Evolutionary conservation across 1,140 invertebrate species (phyloP).

Genomic region (Monomorium pharaonis): DNA sequence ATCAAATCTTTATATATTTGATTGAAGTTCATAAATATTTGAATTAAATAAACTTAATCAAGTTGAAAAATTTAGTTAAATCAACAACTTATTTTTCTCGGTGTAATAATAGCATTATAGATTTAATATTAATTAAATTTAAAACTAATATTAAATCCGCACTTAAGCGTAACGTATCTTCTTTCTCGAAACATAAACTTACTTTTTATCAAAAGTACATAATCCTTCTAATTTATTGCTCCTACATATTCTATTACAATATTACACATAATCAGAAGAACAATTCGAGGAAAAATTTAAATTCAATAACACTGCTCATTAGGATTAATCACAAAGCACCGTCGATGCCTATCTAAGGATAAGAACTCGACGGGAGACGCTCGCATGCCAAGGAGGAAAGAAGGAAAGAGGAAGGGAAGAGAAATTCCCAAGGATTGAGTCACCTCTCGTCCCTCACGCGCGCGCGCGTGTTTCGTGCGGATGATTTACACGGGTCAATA

Average conservation of each 20-base stretch:
- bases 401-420: not conserved
- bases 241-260: not conserved
- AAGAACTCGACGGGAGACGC: slow-evolving; percentile 52
- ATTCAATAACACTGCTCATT: not conserved
- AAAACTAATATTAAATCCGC: no score
- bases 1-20: no score
- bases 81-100: no score
- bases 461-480: slow-evolving; percentile 10
- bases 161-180: not conserved
- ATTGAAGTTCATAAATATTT: no score
- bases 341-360: slow-evolving; percentile 9
- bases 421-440: slow-evolving; percentile 66
- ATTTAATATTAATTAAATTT: not conserved
- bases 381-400: slow-evolving; percentile 47
- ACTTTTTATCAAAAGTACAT: not conserved
- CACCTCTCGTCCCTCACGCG: not conserved
- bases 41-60: no score
- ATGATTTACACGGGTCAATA: slow-evolving; percentile 49
- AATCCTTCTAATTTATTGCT: not conserved
- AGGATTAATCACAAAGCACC: slow-evolving; percentile 37
- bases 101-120: no score
- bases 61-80: no score
- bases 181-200: not conserved
- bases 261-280: not conserved
- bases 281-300: slow-evolving; percentile 12